Conservation (phyloP, 2,113 vertebrate species). For the Scomber colias region DNA sequence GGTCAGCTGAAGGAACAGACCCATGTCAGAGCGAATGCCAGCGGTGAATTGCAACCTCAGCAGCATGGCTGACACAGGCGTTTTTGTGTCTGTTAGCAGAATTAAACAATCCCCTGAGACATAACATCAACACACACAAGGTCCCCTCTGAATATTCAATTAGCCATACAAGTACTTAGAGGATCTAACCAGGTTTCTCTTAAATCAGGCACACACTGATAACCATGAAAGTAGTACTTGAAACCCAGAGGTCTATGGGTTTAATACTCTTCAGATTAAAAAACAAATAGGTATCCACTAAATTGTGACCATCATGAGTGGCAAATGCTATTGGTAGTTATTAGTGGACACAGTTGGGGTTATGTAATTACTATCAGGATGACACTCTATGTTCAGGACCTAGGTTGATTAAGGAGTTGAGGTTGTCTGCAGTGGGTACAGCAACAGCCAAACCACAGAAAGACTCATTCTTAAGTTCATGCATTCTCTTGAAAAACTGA, state of each 20-base stretch:
- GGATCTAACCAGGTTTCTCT: constrained; percentile 46
- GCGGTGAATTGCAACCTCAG: constrained; percentile 77
- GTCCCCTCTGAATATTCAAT: constrained; percentile 77
- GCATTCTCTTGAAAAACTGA: constrained; percentile 42
- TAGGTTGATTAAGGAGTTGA: constrained; percentile 31
- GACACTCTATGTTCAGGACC: constrained; percentile 13
- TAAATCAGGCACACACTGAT: constrained; percentile 35
- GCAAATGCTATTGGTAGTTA: not conserved
- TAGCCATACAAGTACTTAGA: constrained; percentile 44
- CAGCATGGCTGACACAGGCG: constrained; percentile 68
- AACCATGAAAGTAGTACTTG: constrained; percentile 21
- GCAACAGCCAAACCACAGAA: constrained; percentile 29
- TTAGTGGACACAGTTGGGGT: not conserved
- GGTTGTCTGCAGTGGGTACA: constrained; percentile 3
- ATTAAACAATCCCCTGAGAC: constrained; percentile 77
- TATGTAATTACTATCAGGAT: constrained; percentile 26
- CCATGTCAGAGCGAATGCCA: constrained; percentile 62
- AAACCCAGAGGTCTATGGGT: not conserved
- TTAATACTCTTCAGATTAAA: constrained; percentile 6
- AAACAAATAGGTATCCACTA: constrained; percentile 21
- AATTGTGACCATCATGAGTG: constrained; percentile 16
- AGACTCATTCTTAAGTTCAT: not conserved
- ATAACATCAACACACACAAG: constrained; percentile 77
- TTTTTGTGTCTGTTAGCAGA: constrained; percentile 79
- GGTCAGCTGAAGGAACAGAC: constrained; percentile 75